These are phyloP conservation scores for Brachyrhaphis roseni DNA, from an alignment of 2,797 vertebrate species.

Conservation along the genomic window DNA sequence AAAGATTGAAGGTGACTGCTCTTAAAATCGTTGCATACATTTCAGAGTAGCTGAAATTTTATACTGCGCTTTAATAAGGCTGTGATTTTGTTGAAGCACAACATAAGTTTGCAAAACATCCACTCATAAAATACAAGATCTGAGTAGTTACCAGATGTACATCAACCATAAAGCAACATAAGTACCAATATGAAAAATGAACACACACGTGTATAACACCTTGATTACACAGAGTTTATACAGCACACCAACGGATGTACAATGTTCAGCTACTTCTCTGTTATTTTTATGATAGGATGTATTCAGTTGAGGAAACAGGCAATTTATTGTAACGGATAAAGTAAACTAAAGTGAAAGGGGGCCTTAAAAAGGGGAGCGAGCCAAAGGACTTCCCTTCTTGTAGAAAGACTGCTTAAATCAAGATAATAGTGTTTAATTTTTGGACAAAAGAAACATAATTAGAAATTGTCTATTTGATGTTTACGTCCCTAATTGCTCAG, in stretches of 20 bases:
- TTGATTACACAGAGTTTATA: background rate
- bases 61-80: too few species aligned
- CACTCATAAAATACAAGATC: too few species aligned
- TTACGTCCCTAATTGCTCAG: constrained; percentile 17
- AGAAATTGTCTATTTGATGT: constrained; percentile 8
- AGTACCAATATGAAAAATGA: background rate
- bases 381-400: background rate
- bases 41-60: too few species aligned
- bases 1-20: too few species aligned
- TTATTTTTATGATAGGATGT: background rate
- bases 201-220: background rate
- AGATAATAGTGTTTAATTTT: too few species aligned
- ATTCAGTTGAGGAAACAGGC: background rate
- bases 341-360: background rate
- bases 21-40: too few species aligned
- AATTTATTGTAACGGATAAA: background rate
- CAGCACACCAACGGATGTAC: background rate
- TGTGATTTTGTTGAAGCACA: too few species aligned
- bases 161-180: too few species aligned
- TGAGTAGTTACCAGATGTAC: too few species aligned
- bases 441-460: constrained; percentile 17
- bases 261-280: background rate
- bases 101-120: background rate
- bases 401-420: background rate
- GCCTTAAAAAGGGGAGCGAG: too few species aligned